Evolutionary conservation across 1,140 invertebrate genomes (phyloP).

Genomic region (Drosophila gunungcola): DNA sequence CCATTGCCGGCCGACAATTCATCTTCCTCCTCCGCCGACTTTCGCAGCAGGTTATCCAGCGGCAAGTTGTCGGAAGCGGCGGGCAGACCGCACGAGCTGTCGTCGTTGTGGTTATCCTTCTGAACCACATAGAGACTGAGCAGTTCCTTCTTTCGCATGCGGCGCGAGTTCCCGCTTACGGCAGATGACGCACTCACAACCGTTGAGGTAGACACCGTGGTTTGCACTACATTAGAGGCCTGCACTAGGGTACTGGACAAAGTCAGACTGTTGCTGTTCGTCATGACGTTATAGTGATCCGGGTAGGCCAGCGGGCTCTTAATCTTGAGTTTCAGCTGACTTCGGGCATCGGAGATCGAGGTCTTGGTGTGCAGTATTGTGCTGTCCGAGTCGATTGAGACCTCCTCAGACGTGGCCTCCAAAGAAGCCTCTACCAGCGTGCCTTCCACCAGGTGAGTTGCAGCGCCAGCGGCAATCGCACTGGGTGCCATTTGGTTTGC

Average conservation of each 20-base stretch:
- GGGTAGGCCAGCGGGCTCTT: slow-evolving; percentile 90
- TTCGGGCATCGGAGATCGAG: slow-evolving; percentile 90
- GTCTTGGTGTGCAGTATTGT: slow-evolving; percentile 87
- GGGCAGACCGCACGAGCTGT: slow-evolving; percentile 86
- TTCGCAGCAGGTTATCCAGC: slow-evolving; percentile 59
- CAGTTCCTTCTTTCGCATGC: slow-evolving; percentile 96
- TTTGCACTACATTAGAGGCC: slow-evolving; percentile 57
- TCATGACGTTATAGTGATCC: slow-evolving; percentile 64
- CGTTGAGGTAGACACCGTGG: slow-evolving; percentile 56
- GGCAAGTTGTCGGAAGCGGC: slow-evolving; percentile 71
- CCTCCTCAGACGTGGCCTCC: slow-evolving; percentile 84
- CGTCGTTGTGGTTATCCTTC: slow-evolving; percentile 92
- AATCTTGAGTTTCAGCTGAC: slow-evolving; percentile 95
- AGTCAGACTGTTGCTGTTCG: slow-evolving; percentile 51
- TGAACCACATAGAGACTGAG: slow-evolving; percentile 93
- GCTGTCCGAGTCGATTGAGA: slow-evolving; percentile 85
- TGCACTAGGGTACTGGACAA: slow-evolving; percentile 55
- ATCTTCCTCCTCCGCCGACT: slow-evolving; percentile 72
- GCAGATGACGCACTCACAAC: slow-evolving; percentile 56
- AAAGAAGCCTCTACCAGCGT: slow-evolving; percentile 64
- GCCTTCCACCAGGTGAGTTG: slow-evolving; percentile 48
- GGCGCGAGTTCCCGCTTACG: slow-evolving; percentile 86
- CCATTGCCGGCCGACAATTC: slow-evolving; percentile 86
- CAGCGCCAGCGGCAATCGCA: slow-evolving; percentile 6
- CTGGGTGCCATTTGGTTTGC: slow-evolving; percentile 65